A percentile compares a stretch with the other conserved stretches of the same genome.
Evolutionary conservation across 1,140 invertebrate species (phyloP).

Genomic region (Lycorma delicatula): DNA sequence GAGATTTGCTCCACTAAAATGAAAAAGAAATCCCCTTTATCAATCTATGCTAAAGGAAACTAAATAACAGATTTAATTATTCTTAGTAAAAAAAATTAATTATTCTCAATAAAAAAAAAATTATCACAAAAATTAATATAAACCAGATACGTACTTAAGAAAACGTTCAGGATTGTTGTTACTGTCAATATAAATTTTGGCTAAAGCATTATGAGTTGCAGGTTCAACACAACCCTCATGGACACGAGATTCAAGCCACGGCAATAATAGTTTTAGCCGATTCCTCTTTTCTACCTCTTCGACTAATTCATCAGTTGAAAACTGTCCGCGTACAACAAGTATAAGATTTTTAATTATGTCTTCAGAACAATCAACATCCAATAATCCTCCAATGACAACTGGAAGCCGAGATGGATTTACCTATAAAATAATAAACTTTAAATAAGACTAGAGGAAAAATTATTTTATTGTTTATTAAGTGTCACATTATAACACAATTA

Average conservation of each 20-base stretch:
- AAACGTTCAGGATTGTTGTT: constrained; percentile 99
- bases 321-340: constrained; percentile 92
- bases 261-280: constrained; percentile 85
- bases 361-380: constrained; percentile 98
- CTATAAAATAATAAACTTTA: constrained; percentile 42
- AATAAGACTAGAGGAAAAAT: too few species aligned
- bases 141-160: constrained; percentile 57
- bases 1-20: too few species aligned
- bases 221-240: constrained; percentile 95
- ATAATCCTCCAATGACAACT: constrained; percentile 91
- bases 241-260: constrained; percentile 94
- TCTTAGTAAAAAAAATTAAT: neutral
- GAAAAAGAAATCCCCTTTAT: too few species aligned
- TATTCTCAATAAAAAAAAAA: neutral
- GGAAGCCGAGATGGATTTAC: constrained; percentile 96
- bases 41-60: neutral
- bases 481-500: too few species aligned
- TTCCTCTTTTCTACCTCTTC: constrained; percentile 98
- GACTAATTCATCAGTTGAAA: constrained; percentile 97
- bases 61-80: too few species aligned
- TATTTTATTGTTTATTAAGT: too few species aligned
- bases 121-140: neutral
- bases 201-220: constrained; percentile 97
- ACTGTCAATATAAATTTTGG: constrained; percentile 99
- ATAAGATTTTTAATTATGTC: constrained; percentile 99